Evolutionary conservation across 2,113 vertebrate species (phyloP), one percentile per base, ranked within the genome.

Genomic region (Microtus oregoni): DNA sequence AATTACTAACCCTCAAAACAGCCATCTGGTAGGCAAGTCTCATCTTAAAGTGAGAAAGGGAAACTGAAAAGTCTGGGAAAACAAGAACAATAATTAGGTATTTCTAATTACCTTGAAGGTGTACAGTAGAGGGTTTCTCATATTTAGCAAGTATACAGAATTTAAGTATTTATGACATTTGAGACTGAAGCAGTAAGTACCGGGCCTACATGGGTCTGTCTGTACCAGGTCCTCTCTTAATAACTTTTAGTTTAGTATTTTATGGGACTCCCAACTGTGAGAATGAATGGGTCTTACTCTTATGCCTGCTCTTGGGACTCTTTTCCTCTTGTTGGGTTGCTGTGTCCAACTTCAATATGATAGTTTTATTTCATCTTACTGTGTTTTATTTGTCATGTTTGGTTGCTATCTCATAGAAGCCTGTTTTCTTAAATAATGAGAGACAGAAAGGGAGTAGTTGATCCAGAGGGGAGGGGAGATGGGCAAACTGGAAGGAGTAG

Each of bases 31-130:
- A 63, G 58, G 26, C 58, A 85, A 85, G 58, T 85, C 58, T 65
- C 81, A 44, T 93, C 68, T 81, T 87, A 32, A 85, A 96, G 85
- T 83, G 73, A 93, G 75, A 97, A 95, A 75, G 41, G 50, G 89
- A 97, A 95, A 87, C 52, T 52, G 17, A 87, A 91, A 95, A 83
- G 50, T 76, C 50, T 91, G 77, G 61, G 93, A 87, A 70, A 30
- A 93, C 12, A 73, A 91, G 68, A 94, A 85, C 58, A 97, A 91
- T 92, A 97, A 82, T 91, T 94, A 91, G 67, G 32, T 89, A n/a
- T 94, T 97, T 92, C 68, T 94, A 79, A 97, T 95, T 96, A 96
- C 73, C 63, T 95, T 79, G 55, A 79, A 65, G 75, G 75, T 90
- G 65, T 93, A 65, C 11, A 95, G 32, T 81, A 58, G 10, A 90